A percentile compares a stretch with the other conserved stretches of the same genome.
These are phyloP conservation scores for Oopsacas minuta DNA, from an alignment of 37 sponge, comb jelly and placozoan genomes.

Conservation along the genomic window DNA sequence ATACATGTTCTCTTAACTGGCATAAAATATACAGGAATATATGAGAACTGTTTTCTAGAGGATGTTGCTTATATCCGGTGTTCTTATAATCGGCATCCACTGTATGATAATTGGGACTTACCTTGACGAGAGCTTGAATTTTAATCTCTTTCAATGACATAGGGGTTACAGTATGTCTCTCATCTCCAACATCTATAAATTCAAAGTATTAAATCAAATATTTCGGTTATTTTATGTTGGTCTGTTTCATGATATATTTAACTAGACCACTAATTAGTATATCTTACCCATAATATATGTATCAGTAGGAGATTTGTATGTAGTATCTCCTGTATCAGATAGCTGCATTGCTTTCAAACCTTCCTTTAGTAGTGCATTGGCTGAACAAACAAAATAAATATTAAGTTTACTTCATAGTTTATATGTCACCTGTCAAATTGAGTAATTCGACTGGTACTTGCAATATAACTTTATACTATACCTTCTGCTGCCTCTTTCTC, in stretches of 20 bases:
- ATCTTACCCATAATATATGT: not conserved
- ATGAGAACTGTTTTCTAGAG: too few species aligned
- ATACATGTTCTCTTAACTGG: too few species aligned
- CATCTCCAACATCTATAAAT: conserved; percentile 58
- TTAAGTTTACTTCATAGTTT: too few species aligned
- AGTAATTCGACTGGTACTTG: too few species aligned
- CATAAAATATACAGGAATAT: too few species aligned
- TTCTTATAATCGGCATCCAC: not conserved
- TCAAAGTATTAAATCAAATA: too few species aligned
- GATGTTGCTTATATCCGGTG: not conserved
- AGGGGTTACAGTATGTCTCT: conserved; percentile 42
- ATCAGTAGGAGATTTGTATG: not conserved
- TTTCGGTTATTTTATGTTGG: too few species aligned
- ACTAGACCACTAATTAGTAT: too few species aligned
- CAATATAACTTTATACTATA: too few species aligned
- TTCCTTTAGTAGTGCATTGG: not conserved
- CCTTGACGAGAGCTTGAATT: conserved; percentile 54
- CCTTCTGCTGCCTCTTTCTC: conserved; percentile 14
- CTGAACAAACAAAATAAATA: not conserved
- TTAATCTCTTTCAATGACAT: conserved; percentile 54
- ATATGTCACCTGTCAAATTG: too few species aligned
- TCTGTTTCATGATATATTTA: too few species aligned
- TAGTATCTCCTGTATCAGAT: not conserved
- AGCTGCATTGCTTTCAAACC: not conserved
- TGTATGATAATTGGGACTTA: not conserved